Percentiles rank a stretch among this genome's conserved stretches.
phyloP scores from a whole-genome alignment of 2,113 vertebrate genomes.

The Regulus satrapa region DNA sequence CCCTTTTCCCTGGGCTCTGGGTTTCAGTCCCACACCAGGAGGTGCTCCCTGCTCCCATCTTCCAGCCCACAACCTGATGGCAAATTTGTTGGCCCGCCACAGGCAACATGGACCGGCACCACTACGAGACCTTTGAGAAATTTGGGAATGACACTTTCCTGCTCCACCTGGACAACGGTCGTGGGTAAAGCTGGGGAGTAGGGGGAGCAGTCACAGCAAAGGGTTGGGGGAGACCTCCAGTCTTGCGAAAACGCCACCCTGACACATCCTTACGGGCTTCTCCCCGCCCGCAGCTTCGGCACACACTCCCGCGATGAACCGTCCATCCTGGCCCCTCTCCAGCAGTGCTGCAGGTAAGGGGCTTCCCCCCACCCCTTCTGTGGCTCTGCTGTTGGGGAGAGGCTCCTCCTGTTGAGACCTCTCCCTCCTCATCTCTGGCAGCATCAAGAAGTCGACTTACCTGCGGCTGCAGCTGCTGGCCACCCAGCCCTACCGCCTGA shows the following conservation, averaged over 20 bases:
- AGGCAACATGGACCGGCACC: slow-evolving; percentile 88
- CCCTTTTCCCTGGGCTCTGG: background rate
- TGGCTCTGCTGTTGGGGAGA: fast-evolving
- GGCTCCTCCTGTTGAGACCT: background rate
- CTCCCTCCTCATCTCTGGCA: background rate
- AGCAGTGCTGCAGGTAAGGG: slow-evolving; percentile 81
- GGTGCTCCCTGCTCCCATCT: background rate
- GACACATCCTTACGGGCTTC: background rate
- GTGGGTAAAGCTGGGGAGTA: slow-evolving; percentile 67
- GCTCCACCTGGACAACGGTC: slow-evolving; percentile 83
- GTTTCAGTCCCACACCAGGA: background rate
- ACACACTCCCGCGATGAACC: slow-evolving; percentile 80
- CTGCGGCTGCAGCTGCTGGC: slow-evolving; percentile 74
- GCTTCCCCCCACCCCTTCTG: fast-evolving
- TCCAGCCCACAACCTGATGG: background rate
- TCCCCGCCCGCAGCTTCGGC: slow-evolving; percentile 72
- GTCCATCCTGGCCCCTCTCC: slow-evolving; percentile 79
- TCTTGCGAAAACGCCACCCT: background rate
- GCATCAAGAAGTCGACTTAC: slow-evolving; percentile 78
- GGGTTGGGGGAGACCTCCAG: background rate
- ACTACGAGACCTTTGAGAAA: slow-evolving; percentile 86
- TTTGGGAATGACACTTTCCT: slow-evolving; percentile 85
- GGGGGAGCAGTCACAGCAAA: background rate
- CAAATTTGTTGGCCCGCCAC: background rate
- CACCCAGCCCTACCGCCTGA: slow-evolving; percentile 69